phyloP scores from a whole-genome alignment of 2,888 invertebrate species.

The Neoascia interrupta region DNA sequence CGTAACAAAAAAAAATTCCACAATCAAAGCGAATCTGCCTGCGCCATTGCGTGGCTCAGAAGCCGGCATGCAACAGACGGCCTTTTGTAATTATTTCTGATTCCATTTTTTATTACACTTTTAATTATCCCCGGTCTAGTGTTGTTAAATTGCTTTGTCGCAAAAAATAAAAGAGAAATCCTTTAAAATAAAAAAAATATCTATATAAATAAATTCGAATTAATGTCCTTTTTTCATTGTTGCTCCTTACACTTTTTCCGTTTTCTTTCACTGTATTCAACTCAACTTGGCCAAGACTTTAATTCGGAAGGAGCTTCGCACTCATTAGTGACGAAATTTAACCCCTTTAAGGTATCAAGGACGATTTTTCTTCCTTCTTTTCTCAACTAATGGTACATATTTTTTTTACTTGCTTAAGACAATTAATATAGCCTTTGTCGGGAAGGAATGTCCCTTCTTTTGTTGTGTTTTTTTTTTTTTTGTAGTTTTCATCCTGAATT shows the following conservation, averaged over 20 bases:
- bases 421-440: conserved; percentile 56
- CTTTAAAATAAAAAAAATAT: conserved; percentile 9
- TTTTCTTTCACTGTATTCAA: neutral
- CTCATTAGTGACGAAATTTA: conserved; percentile 64
- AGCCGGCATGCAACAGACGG: conserved; percentile 40
- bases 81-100: conserved; percentile 52
- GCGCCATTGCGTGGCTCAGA: neutral
- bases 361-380: conserved; percentile 17
- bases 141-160: conserved; percentile 31
- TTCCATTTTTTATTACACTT: conserved; percentile 61
- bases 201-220: conserved; percentile 34
- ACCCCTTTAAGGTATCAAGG: conserved; percentile 58
- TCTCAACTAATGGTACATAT: neutral
- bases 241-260: conserved; percentile 19
- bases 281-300: conserved; percentile 14
- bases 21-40: neutral
- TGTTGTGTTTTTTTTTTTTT: conserved; percentile 9
- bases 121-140: conserved; percentile 54
- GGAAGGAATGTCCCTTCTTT: conserved; percentile 37
- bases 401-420: conserved; percentile 38
- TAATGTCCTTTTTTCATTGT: conserved; percentile 50
- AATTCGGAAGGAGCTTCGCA: conserved; percentile 20
- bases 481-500: conserved; percentile 9
- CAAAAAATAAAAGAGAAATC: too few species aligned
- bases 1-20: neutral